These are phyloP conservation scores for Aporophyla nigra DNA, from an alignment of 2,888 invertebrate genomes.

Conservation along the genomic window DNA sequence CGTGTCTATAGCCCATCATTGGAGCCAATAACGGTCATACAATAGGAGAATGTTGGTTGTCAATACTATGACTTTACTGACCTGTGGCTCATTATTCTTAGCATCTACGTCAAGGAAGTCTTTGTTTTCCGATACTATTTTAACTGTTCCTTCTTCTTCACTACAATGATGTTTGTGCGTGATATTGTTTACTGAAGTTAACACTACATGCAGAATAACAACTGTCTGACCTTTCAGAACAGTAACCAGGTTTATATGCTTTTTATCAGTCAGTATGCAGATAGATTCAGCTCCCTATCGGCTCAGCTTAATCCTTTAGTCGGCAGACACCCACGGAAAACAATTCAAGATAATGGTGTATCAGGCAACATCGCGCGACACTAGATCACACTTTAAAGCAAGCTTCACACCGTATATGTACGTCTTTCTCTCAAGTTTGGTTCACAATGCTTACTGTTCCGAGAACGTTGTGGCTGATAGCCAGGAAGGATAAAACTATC, in stretches of 20 bases:
- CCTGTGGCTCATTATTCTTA: constrained; percentile 34
- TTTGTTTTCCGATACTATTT: constrained; percentile 34
- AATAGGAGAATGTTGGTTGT: constrained; percentile 56
- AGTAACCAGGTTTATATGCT: constrained; percentile 37
- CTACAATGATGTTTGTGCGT: constrained; percentile 18
- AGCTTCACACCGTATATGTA: not conserved
- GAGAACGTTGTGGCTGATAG: constrained; percentile 64
- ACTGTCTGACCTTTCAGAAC: constrained; percentile 19
- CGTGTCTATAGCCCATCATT: constrained; percentile 44
- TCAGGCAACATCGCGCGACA: constrained; percentile 17
- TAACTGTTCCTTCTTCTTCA: not conserved
- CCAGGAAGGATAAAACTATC: constrained; percentile 67
- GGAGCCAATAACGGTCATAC: constrained; percentile 45
- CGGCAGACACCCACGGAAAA: constrained; percentile 55
- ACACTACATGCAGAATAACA: constrained; percentile 20
- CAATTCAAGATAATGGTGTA: constrained; percentile 43
- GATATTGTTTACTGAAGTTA: constrained; percentile 30
- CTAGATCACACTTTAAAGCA: constrained; percentile 8
- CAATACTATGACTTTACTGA: constrained; percentile 26
- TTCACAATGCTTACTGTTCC: constrained; percentile 58
- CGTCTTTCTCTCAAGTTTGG: constrained; percentile 10
- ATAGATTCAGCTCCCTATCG: constrained; percentile 62
- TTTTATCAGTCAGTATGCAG: constrained; percentile 53
- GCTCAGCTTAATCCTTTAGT: constrained; percentile 55
- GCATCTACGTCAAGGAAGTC: constrained; percentile 36